These are phyloP conservation scores for Eledona agricola DNA, from an alignment of 2,888 invertebrate genomes.

Conservation along the genomic window DNA sequence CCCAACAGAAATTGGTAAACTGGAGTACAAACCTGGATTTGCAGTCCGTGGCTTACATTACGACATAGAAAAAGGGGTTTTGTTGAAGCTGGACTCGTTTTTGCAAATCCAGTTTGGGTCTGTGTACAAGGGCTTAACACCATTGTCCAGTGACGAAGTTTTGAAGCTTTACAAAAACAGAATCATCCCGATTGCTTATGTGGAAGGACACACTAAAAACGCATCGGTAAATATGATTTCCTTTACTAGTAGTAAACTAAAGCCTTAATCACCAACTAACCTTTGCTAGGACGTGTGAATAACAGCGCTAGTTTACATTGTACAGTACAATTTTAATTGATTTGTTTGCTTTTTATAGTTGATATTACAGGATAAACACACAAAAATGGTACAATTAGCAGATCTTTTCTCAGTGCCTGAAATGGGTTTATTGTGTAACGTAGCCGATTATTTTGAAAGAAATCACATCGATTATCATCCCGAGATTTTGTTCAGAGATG, in stretches of 20 bases:
- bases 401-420: conserved; percentile 97
- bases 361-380: conserved; percentile 64
- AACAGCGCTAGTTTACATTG: too few species aligned
- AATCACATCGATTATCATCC: conserved; percentile 94
- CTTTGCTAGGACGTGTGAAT: too few species aligned
- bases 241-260: too few species aligned
- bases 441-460: conserved; percentile 90
- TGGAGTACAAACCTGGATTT: conserved; percentile 92
- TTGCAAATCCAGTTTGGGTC: conserved; percentile 96
- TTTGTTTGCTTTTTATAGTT: conserved; percentile 45
- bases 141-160: conserved; percentile 85
- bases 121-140: conserved; percentile 87
- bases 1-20: conserved; percentile 80
- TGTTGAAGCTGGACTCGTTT: conserved; percentile 95
- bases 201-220: conserved; percentile 79
- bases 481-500: conserved; percentile 93
- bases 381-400: conserved; percentile 92
- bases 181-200: conserved; percentile 86
- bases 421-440: conserved; percentile 92
- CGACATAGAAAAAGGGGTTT: conserved; percentile 92
- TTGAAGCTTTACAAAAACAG: conserved; percentile 84
- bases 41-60: conserved; percentile 98
- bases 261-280: too few species aligned
- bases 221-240: conserved; percentile 79
- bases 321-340: conserved; percentile 8